Evolutionary conservation across 2,888 invertebrate genomes (phyloP).

Genomic region (Panorpa germanica): DNA sequence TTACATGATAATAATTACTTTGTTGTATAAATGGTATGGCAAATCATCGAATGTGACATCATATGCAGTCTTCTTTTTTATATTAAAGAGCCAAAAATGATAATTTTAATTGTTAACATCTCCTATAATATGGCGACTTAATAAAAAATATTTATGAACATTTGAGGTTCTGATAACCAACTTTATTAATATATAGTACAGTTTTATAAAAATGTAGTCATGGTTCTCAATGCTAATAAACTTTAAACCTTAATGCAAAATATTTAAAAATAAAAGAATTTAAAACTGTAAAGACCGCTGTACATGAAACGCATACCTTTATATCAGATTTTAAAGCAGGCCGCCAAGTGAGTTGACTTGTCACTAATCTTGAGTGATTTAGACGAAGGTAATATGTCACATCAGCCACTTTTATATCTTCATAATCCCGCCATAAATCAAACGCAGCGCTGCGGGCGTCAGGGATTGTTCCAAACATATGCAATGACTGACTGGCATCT

Average conservation of each 20-base stretch:
- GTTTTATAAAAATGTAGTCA: no score
- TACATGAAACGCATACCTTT: slow-evolving; percentile 21
- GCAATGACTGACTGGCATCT: slow-evolving; percentile 44
- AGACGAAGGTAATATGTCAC: slow-evolving; percentile 58
- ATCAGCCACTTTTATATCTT: slow-evolving; percentile 60
- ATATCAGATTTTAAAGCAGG: slow-evolving; percentile 48
- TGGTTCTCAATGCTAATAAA: background rate
- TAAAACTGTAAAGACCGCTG: background rate
- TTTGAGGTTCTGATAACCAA: no score
- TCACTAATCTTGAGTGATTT: slow-evolving; percentile 67
- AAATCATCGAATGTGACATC: no score
- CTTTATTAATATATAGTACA: no score
- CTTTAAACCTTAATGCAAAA: slow-evolving; percentile 1
- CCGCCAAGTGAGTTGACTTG: slow-evolving; percentile 63
- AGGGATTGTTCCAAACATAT: slow-evolving; percentile 55
- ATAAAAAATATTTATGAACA: no score
- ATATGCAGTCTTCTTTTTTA: no score
- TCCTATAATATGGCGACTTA: no score
- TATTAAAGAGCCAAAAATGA: no score
- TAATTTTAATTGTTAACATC: no score
- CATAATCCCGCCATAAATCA: slow-evolving; percentile 66
- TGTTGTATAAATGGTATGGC: no score
- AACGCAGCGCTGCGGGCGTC: slow-evolving; percentile 58
- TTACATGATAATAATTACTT: no score
- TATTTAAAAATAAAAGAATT: background rate